Conservation (phyloP, 2,797 vertebrate genomes). For the Girardinus metallicus region DNA sequence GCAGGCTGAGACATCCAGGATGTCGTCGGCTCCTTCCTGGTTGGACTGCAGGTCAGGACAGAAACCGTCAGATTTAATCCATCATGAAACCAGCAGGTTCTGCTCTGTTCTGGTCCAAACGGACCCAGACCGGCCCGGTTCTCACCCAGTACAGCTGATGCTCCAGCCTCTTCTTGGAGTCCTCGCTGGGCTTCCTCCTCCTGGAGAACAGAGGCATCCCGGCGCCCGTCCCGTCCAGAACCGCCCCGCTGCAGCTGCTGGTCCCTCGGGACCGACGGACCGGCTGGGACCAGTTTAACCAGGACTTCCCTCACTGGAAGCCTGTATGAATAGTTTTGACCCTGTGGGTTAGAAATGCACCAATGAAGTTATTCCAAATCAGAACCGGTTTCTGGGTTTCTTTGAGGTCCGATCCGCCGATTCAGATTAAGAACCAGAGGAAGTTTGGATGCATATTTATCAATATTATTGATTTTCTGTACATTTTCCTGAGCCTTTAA, state of each 20-base stretch:
- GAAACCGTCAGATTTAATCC: neutral
- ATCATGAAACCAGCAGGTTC: neutral
- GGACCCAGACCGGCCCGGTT: neutral
- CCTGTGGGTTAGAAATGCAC: neutral
- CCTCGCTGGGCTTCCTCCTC: conserved; percentile 90
- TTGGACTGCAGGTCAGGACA: conserved; percentile 82
- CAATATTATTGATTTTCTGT: neutral
- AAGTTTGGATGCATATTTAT: too few relatives aligned
- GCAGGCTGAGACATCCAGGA: conserved; percentile 91
- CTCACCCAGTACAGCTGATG: conserved; percentile 93
- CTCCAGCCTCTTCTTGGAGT: conserved; percentile 90
- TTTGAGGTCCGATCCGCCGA: neutral
- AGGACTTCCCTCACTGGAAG: neutral
- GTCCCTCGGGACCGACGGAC: neutral
- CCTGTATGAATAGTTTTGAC: neutral
- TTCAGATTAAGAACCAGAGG: too few relatives aligned
- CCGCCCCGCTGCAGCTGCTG: too few relatives aligned
- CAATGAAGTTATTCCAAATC: too few relatives aligned
- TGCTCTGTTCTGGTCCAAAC: neutral
- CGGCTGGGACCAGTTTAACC: neutral
- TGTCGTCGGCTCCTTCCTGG: conserved; percentile 93
- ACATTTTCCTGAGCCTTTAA: too few relatives aligned
- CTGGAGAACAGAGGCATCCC: conserved; percentile 91
- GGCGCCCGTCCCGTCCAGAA: conserved; percentile 1
- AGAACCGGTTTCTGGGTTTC: neutral